Conservation (phyloP, 2,888 invertebrate genomes). For the Amphipyra tragopoginis region DNA sequence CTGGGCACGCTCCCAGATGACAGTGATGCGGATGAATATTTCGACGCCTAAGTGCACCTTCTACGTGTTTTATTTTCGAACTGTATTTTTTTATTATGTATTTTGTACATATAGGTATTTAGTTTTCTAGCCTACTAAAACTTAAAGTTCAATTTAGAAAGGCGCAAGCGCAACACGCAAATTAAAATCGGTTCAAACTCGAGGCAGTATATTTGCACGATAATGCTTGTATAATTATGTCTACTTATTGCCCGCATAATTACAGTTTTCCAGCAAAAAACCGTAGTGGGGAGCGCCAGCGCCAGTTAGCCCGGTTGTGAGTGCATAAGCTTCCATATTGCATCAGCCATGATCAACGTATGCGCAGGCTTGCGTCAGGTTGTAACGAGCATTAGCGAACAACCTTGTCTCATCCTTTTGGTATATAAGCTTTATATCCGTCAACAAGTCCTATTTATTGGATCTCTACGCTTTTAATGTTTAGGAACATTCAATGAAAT, state of each 20-base stretch:
- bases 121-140: not conserved
- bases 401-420: too few relatives aligned
- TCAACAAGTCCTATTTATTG: too few relatives aligned
- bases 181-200: not conserved
- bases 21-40: too few relatives aligned
- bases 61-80: too few relatives aligned
- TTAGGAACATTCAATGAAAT: too few relatives aligned
- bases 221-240: constrained; percentile 31
- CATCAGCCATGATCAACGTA: constrained; percentile 68
- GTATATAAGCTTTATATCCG: too few relatives aligned
- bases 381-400: not conserved
- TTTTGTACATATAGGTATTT: too few relatives aligned
- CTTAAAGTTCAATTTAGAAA: not conserved
- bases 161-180: not conserved
- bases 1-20: too few relatives aligned
- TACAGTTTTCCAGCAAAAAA: constrained; percentile 43
- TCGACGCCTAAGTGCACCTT: too few relatives aligned
- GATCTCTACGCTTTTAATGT: too few relatives aligned
- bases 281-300: constrained; percentile 11
- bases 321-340: constrained; percentile 70
- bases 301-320: constrained; percentile 60
- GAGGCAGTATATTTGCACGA: constrained; percentile 5
- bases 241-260: constrained; percentile 29
- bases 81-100: too few relatives aligned
- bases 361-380: constrained; percentile 37